Conservation (phyloP, 2,113 vertebrate genomes). For the Oreotrochilus melanogaster region DNA sequence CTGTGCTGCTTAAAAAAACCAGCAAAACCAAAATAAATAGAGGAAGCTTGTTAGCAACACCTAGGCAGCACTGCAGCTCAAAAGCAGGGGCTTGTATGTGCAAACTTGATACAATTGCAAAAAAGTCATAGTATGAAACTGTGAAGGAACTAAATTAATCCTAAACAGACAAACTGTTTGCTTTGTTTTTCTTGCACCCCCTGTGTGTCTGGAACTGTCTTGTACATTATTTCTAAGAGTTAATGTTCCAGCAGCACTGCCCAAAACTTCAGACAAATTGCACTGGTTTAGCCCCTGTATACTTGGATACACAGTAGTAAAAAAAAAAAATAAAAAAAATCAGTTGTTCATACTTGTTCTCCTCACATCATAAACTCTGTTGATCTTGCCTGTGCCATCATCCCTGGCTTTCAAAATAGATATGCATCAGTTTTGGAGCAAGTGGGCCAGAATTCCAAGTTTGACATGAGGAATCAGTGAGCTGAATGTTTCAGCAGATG, state of each 20-base stretch:
- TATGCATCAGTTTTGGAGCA: not conserved
- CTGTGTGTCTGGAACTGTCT: not conserved
- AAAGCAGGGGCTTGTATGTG: not conserved
- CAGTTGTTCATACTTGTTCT: not conserved
- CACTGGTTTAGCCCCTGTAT: not conserved
- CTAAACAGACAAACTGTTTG: not conserved
- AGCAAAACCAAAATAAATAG: constrained; percentile 26
- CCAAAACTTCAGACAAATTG: not conserved
- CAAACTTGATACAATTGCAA: not conserved
- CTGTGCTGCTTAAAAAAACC: not conserved
- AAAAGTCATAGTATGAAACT: not conserved
- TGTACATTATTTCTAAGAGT: not conserved
- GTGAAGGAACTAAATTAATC: not conserved
- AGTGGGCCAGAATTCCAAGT: not conserved
- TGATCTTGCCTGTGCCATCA: constrained; percentile 2
- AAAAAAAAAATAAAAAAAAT: not conserved
- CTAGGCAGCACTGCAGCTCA: not conserved
- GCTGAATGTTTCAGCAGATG: not conserved
- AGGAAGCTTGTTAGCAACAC: not conserved
- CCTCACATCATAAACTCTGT: not conserved
- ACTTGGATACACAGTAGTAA: not conserved
- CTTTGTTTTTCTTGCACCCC: not conserved
- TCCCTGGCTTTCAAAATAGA: not conserved
- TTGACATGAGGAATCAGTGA: not conserved
- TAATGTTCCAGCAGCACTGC: not conserved